Evolutionary conservation across 2,797 vertebrate genomes (phyloP).

Genomic region (Poeciliopsis presidionis): DNA sequence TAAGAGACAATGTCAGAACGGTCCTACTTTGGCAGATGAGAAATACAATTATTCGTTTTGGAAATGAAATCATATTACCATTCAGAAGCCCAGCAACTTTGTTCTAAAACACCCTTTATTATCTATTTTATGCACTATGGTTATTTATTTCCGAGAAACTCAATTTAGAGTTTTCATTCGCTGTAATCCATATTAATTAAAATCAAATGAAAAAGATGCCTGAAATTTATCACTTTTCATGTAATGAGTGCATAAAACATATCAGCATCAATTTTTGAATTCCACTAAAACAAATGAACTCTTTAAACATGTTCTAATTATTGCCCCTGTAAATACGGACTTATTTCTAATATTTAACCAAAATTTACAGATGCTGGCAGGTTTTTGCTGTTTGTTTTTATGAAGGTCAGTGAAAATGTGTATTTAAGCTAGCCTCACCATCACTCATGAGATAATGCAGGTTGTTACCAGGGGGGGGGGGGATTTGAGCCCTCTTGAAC

Average conservation of each 20-base stretch:
- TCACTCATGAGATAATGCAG: conserved; percentile 59
- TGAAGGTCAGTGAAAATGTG: conserved; percentile 7
- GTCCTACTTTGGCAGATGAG: not conserved
- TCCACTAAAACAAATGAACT: not conserved
- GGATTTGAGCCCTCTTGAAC: conserved; percentile 42
- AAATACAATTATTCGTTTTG: not conserved
- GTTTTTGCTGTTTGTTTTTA: conserved; percentile 17
- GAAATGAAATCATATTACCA: too few species aligned
- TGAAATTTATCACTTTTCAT: not conserved
- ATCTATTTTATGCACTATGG: not conserved
- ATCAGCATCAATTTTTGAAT: not conserved
- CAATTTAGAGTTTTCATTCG: not conserved
- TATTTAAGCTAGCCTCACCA: conserved; percentile 13
- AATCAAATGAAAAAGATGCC: not conserved
- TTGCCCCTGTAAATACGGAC: not conserved
- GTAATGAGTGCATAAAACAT: not conserved
- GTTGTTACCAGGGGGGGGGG: conserved; percentile 52
- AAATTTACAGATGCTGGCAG: not conserved
- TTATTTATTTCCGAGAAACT: not conserved
- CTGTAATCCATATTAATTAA: not conserved
- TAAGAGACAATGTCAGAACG: not conserved
- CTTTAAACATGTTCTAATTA: not conserved
- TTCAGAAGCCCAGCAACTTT: not conserved
- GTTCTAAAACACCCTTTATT: not conserved
- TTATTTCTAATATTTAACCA: not conserved